A percentile compares a stretch with the other conserved stretches of the same genome.
Evolutionary conservation across 1,140 invertebrate species (phyloP).

Genomic region (Dendrolimus punctatus): DNA sequence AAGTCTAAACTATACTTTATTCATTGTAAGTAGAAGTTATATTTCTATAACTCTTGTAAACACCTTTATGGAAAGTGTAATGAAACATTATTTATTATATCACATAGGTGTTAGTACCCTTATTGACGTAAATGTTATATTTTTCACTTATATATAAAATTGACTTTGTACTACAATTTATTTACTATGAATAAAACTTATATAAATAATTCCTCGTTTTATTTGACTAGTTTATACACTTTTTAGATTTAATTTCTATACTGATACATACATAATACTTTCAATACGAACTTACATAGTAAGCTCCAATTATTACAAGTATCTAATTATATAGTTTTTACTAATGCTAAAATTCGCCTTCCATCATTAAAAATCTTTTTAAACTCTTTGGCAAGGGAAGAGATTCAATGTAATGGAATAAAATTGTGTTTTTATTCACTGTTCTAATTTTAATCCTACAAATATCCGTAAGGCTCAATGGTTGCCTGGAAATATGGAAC

Average conservation of each 20-base stretch:
- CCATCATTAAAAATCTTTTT: slow-evolving; percentile 61
- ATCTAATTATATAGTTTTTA: neutral
- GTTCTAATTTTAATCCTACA: slow-evolving; percentile 51
- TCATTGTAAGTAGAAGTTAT: no score
- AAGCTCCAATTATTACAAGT: no score
- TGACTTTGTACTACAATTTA: slow-evolving; percentile 41
- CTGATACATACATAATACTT: neutral
- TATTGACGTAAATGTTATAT: slow-evolving; percentile 30
- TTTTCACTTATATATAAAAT: slow-evolving; percentile 35
- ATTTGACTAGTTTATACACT: neutral
- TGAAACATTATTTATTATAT: slow-evolving; percentile 7
- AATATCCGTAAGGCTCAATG: slow-evolving; percentile 38
- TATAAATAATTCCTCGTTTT: neutral
- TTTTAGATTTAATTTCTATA: neutral
- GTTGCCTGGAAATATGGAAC: slow-evolving; percentile 31
- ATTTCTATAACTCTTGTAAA: slow-evolving; percentile 5
- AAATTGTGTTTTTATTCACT: slow-evolving; percentile 25
- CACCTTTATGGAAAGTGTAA: slow-evolving; percentile 6
- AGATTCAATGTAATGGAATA: slow-evolving; percentile 32
- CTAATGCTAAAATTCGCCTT: slow-evolving; percentile 36
- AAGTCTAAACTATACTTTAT: no score
- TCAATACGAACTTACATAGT: no score
- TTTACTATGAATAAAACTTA: slow-evolving; percentile 31
- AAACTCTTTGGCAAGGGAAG: slow-evolving; percentile 56
- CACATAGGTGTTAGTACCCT: slow-evolving; percentile 7